Evolutionary conservation across 2,888 invertebrate genomes (phyloP), one percentile per base, ranked within the genome.

Genomic region (Thymelicus sylvestris): DNA sequence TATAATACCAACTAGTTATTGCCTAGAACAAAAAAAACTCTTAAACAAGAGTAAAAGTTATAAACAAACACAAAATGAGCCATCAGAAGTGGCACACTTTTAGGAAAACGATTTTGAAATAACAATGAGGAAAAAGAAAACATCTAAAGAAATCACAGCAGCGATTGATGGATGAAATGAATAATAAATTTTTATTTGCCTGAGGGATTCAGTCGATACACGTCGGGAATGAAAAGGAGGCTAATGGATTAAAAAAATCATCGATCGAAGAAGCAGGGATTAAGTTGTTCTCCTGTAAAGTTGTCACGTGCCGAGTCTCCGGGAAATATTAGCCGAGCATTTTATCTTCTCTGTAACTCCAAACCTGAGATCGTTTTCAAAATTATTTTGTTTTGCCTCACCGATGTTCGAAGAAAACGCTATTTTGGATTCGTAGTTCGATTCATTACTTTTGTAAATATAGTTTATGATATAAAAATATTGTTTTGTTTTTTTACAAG

Each of bases 111-210:
- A 50, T 67, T 75, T 71, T 50, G 71, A 73, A 76, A 72, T 72
- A 74, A 76, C 71, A 67, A 67, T 66, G 67, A 73, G 71, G 62
- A 66, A 73, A 77, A 76, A 74, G 74, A 76, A 76, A 76, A 74
- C 75, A 76, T 71, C 63, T 62, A 72, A 72, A 55, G 55, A 67
- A 74, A 73, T 73, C 73, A 71, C 66, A 66, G 48, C 62, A 62
- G 62, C 74, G 72, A 78, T 77, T 77, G 77, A 77, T 74, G 75
- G 71, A 74, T 73, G 74, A 74, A 72, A 60, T 67, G 77, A 76
- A 76, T 77, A 78, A 78, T 78, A 78, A 74, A 73, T 77, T 79
- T 80, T 78, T 78, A 78, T 78, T 77, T 78, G 75, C 73, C 48
- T 72, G 52, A 74, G 68, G 75, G 67, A 72, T 73, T 75, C 74